Evolutionary conservation across 2,113 vertebrate species (phyloP), one percentile per base, ranked within the genome.

Genomic region (Vulpes lagopus): DNA sequence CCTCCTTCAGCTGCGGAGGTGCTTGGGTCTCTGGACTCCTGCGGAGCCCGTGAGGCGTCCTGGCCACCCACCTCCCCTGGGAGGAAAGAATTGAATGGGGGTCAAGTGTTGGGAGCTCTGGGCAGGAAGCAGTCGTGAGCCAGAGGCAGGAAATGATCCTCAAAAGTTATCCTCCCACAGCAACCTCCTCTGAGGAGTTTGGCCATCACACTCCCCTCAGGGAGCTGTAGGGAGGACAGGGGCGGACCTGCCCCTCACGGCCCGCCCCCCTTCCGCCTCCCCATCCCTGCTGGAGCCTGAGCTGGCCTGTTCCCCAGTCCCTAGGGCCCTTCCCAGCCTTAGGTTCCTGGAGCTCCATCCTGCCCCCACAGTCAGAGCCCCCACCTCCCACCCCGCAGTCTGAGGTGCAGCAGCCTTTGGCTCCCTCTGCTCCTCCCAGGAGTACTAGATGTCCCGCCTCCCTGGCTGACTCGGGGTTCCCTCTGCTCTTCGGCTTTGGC

Each of bases 31-130:
- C 76, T 17, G 43, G 81, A 59, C 71, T 35, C 35, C 76, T 89
- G 19, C 2, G 20, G 71, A 94, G 57, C 22, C 53, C 1, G 11
- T 1, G 69, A 84, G n/a, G 65, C 27, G 38, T 65, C 9, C 2
- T 32, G 92, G 78, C 92, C 94, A 91, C 94, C 97, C 49, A 86
- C 35, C 32, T 89, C 95, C 83, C 83, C 81, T 53, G 67, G 74
- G 93, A 98, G 80, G 80, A 97, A 81, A 82, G 74, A n/a, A 95
- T 87, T 92, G 92, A 97, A 97, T 74, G 84, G 91, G n/a, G 91
- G 91, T 96, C 97, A 97, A 98, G 93, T 90, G 91, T 74, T 78
- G 71, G 90, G 82, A 81, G 92, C 90, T 73, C 69, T 65, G 90
- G 17, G 73, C 90, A 93, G 97, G 87, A 96, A 97, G 94, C 57